Conservation (phyloP, 2,888 invertebrate species). For the Pardosa pseudoannulata region DNA sequence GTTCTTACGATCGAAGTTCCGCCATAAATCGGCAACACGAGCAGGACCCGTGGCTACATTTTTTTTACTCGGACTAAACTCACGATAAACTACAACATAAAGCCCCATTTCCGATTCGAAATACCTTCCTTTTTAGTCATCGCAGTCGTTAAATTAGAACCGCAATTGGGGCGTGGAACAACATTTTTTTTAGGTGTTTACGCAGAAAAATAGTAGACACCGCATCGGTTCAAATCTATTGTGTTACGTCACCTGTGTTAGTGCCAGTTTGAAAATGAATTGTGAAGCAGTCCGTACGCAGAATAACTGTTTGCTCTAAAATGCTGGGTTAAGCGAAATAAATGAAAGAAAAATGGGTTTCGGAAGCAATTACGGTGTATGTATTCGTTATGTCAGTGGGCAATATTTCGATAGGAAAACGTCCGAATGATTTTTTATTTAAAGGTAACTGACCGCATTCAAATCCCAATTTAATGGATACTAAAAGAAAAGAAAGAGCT, state of each 20-base stretch:
- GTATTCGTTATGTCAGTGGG: no score
- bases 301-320: not conserved
- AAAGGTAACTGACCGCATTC: no score
- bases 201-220: not conserved
- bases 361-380: constrained; percentile 25
- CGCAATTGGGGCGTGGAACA: constrained; percentile 29
- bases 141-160: constrained; percentile 34
- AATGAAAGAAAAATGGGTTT: constrained; percentile 30
- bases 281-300: not conserved
- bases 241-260: not conserved
- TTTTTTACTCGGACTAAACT: no score
- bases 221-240: not conserved
- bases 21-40: no score
- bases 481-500: no score
- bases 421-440: no score
- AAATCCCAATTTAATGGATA: no score
- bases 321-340: not conserved
- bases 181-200: not conserved
- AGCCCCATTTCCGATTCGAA: not conserved
- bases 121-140: constrained; percentile 23
- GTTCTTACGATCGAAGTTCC: no score
- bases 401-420: no score
- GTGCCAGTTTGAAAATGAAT: not conserved
- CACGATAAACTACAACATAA: not conserved
- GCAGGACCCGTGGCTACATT: no score